phyloP scores from a whole-genome alignment of 2,113 vertebrate genomes.

The Monarcha castaneiventris region DNA sequence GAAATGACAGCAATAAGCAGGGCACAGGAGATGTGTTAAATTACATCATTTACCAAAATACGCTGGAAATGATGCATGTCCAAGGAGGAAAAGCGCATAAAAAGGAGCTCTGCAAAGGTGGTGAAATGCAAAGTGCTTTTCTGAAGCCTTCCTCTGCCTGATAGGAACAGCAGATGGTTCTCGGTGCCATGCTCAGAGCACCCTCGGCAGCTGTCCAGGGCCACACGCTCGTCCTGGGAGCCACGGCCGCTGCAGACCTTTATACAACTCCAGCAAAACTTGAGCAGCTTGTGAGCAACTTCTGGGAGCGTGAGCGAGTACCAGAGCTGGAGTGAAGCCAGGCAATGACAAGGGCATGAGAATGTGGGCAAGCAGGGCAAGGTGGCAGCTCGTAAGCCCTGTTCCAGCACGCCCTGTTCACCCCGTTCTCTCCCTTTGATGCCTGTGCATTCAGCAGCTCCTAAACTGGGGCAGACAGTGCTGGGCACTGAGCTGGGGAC shows the following conservation, averaged over 20 bases:
- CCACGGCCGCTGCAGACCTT: rapidly evolving
- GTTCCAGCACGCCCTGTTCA: neutral
- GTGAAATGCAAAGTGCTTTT: neutral
- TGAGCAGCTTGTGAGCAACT: neutral
- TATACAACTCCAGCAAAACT: neutral
- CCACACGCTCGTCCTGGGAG: rapidly evolving
- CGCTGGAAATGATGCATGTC: neutral
- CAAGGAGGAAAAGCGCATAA: neutral
- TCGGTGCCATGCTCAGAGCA: rapidly evolving
- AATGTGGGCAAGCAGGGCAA: neutral
- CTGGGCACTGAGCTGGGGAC: neutral
- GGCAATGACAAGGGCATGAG: neutral
- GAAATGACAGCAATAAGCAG: neutral
- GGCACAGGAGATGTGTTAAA: neutral
- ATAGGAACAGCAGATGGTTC: neutral
- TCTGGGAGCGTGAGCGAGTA: neutral
- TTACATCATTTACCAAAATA: neutral
- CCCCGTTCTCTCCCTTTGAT: neutral
- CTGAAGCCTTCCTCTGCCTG: neutral
- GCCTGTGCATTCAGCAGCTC: neutral
- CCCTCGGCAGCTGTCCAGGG: neutral
- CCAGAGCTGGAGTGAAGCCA: neutral
- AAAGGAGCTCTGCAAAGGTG: neutral
- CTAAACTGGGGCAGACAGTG: rapidly evolving
- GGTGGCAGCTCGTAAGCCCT: neutral